Evolutionary conservation across 2,797 vertebrate genomes (phyloP), one percentile per base, ranked within the genome.

Genomic region (Sebastes flavidus): DNA sequence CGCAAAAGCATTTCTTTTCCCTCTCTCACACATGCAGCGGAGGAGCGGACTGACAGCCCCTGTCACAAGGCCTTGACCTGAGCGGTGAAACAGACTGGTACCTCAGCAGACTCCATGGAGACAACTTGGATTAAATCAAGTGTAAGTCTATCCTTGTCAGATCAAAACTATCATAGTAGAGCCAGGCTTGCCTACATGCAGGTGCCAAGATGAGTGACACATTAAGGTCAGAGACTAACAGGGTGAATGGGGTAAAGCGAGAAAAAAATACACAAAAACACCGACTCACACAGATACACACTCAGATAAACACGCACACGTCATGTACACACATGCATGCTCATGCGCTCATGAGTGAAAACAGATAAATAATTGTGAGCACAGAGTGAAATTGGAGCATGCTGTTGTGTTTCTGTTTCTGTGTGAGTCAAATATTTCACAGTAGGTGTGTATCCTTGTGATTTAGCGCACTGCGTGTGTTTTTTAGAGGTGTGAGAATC

Each of bases 81-180:
- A 90, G 85, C 59, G 29, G 29, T 22, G 71, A 87, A 91, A 89
- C 85, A 88, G 87, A 85, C 90, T 88, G 84, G 85, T 92, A 85
- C 89, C 85, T 74, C 85, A 61, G 79, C 83, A 86, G 77, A 90
- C 85, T 92, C 88, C 82, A 79, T 46, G 13, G 86, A 92, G 88
- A 92, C 91, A 85, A 87, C 70, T 83, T 84, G 89, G 91, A 93
- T 94, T 94, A 93, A 93, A 92, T 93, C 91, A 92, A 90, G 89
- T 85, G 89, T 78, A 91, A 93, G 86, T 93, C 91, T 89, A 88
- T 91, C 88, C 87, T 84, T 92, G 92, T 95, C 91, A 93, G 85
- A 94, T 93, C 93, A 92, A 83, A 94, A 91, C 84, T 87, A 89
- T 89, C 89, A 87, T 92, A 77, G 85, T 83, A 79, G 89, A 90